Evolutionary conservation across 2,113 vertebrate genomes (phyloP).

Genomic region (Psephotus haematonotus): DNA sequence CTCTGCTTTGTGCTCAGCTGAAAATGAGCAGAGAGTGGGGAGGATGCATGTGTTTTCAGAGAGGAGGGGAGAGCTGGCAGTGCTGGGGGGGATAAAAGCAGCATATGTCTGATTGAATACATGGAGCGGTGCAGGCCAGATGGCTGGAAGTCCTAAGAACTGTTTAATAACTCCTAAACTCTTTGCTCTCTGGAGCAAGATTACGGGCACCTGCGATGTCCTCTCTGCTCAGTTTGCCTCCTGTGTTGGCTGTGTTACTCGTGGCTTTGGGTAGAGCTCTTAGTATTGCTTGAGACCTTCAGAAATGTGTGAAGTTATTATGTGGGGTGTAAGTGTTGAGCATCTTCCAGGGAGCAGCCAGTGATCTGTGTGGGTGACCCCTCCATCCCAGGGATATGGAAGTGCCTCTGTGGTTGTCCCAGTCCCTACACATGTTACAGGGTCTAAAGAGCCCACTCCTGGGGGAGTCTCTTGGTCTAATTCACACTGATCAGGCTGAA

Average conservation of each 20-base stretch:
- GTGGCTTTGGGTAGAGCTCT: neutral
- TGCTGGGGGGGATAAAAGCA: slow-evolving; percentile 25
- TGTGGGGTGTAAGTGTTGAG: neutral
- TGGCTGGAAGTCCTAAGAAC: neutral
- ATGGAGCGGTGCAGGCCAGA: slow-evolving; percentile 63
- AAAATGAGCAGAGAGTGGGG: neutral
- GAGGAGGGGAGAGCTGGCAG: slow-evolving; percentile 21
- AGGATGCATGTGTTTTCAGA: neutral
- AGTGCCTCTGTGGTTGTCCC: neutral
- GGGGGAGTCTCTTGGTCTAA: no score
- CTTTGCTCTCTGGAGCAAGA: slow-evolving; percentile 1
- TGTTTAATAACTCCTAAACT: neutral
- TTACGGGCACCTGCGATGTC: neutral
- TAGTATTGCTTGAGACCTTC: neutral
- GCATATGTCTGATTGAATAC: slow-evolving; percentile 1
- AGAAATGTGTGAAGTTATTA: neutral
- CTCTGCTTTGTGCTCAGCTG: neutral
- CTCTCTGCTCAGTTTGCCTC: neutral
- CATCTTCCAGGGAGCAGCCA: neutral
- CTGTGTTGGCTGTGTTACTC: neutral
- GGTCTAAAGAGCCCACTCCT: neutral
- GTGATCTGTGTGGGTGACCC: neutral
- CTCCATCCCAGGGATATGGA: neutral
- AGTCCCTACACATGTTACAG: fast-evolving
- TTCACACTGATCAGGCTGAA: neutral